Conservation (phyloP, 2,888 invertebrate genomes). For the Meghimatium bilineatum region DNA sequence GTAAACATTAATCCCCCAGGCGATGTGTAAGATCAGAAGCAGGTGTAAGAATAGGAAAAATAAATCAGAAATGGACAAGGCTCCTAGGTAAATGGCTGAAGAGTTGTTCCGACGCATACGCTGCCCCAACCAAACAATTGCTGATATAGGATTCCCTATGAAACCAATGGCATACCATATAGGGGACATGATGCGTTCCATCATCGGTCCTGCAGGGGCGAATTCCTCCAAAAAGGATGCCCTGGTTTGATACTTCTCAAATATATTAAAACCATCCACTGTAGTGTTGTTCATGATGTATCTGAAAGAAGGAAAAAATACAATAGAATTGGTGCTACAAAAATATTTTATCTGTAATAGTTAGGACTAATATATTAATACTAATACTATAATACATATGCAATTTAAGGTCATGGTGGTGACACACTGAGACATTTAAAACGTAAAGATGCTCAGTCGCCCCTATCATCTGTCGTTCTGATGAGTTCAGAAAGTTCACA, state of each 20-base stretch:
- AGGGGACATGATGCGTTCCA: constrained; percentile 71
- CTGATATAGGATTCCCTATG: constrained; percentile 72
- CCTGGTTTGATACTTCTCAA: constrained; percentile 44
- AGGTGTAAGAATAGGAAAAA: constrained; percentile 69
- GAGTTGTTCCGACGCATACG: constrained; percentile 74
- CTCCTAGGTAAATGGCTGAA: constrained; percentile 75
- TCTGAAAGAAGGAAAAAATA: constrained; percentile 13
- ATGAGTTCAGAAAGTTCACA: no score
- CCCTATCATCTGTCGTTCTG: no score
- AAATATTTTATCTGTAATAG: no score
- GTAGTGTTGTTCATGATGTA: constrained; percentile 45
- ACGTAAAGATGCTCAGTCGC: no score
- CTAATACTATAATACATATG: no score
- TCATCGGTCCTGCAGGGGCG: constrained; percentile 63
- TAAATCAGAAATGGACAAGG: constrained; percentile 72
- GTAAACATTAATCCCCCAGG: constrained; percentile 63
- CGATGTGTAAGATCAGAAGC: constrained; percentile 61
- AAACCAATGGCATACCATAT: constrained; percentile 74
- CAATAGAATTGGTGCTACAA: no score
- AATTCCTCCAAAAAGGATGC: constrained; percentile 54
- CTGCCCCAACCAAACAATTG: constrained; percentile 72
- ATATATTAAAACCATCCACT: constrained; percentile 9
- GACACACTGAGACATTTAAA: no score
- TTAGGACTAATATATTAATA: no score
- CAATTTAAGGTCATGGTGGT: no score